Base-by-base conservation (phyloP, 2,888 invertebrate species). In the Brenthis hecate region DNA sequence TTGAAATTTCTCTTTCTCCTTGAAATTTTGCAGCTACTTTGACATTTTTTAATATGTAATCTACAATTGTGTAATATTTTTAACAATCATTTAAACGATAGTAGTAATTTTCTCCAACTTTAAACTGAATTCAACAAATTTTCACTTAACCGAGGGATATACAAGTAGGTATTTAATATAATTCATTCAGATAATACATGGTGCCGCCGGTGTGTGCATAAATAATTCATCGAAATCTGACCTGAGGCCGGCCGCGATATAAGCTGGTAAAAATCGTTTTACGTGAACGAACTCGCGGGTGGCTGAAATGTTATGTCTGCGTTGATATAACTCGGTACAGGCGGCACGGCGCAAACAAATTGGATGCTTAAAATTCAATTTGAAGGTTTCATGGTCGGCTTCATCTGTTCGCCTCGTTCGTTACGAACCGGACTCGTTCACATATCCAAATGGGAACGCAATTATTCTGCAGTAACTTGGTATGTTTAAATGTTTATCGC, bases 351-450 rank as follows among this genome's bases (percentile, higher is more conserved):
- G 84, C 87, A 89, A 92, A 91, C 92, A 91, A 91, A 92, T 92
- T 92, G 92, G 89, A 92, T 89, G 90, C 92, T 91, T 92, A 91
- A 92, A 92, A 92, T 92, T 92, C 92, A 92, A 92, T 92, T 91
- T 91, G 85, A 91, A 91, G 91, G 92, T 91, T 92, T 91, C 89
- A 90, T 89, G 92, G 92, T 88, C 85, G 87, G 86, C 86, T 90
- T 89, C 88, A 89, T 91, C 88, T 87, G 86, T 83, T 85, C 86
- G 84, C 81, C 84, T 84, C 87, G 87, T 84, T 84, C 87, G 88
- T 87, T 89, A 85, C 86, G 85, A 85, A 82, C 89, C 82, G 87
- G 83, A 87, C 88, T 80, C 80, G 80, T 81, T 82, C 86, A 83
- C 85, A 86, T 85, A 84, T 86, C 81, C 83, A 78, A 86, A 87